Conservation (phyloP, 2,113 vertebrate genomes). For the Nestor notabilis region DNA sequence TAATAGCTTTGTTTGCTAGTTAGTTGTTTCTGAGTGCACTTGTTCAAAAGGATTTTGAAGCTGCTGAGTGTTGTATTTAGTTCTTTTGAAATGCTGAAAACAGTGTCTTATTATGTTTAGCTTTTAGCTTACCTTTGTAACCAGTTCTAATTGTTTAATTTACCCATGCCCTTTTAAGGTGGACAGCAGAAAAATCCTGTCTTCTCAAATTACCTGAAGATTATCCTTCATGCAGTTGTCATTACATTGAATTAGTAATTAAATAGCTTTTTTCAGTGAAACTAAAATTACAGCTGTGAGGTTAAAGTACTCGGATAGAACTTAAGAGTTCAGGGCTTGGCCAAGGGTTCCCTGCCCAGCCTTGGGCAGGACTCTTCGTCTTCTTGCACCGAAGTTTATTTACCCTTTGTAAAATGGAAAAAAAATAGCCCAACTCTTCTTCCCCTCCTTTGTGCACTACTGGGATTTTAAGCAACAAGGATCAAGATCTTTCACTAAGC, state of each 20-base stretch:
- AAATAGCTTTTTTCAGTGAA: slow-evolving; percentile 4
- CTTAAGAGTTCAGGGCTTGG: not conserved
- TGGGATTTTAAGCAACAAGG: not conserved
- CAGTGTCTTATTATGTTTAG: slow-evolving; percentile 60
- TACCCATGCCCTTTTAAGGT: slow-evolving; percentile 17
- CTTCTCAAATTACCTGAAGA: not conserved
- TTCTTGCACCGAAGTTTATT: not conserved
- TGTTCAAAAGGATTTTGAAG: slow-evolving; percentile 67
- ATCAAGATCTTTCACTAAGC: not conserved
- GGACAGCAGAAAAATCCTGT: not conserved
- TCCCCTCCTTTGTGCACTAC: not conserved
- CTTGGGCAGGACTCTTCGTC: not conserved
- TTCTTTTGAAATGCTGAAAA: slow-evolving; percentile 70
- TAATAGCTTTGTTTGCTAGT: slow-evolving; percentile 67
- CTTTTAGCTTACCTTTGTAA: slow-evolving; percentile 56
- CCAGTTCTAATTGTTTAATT: slow-evolving; percentile 36
- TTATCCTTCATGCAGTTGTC: not conserved
- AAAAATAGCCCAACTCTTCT: not conserved
- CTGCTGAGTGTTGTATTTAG: slow-evolving; percentile 64
- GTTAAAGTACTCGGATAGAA: not conserved
- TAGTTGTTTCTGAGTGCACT: slow-evolving; percentile 65
- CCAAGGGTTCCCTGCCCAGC: not conserved
- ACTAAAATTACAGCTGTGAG: not conserved
- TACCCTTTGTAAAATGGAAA: not conserved
- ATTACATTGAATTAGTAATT: not conserved